phyloP scores from a whole-genome alignment of 2,888 invertebrate genomes.

The Zeuzera pyrina region DNA sequence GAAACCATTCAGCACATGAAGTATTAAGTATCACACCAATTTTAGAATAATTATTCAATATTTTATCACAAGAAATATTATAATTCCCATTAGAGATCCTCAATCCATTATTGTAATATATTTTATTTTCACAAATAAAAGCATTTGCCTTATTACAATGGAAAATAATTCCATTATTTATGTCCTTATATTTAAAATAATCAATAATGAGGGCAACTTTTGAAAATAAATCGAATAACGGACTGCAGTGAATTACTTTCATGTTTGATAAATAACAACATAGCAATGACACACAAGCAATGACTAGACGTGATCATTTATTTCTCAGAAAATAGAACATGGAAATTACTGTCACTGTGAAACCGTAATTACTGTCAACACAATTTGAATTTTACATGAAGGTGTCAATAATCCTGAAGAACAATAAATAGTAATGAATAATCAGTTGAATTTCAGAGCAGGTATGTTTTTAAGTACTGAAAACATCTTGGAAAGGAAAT shows the following conservation, averaged over 20 bases:
- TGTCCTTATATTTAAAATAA: slow-evolving; percentile 38
- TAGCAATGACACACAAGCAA: too few species aligned
- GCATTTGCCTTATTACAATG: slow-evolving; percentile 28
- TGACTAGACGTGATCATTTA: too few species aligned
- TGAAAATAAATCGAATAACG: slow-evolving; percentile 16
- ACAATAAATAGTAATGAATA: not conserved
- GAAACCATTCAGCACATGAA: slow-evolving; percentile 37
- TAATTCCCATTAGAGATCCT: slow-evolving; percentile 16
- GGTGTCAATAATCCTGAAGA: slow-evolving; percentile 1
- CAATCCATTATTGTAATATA: slow-evolving; percentile 23
- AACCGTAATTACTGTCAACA: slow-evolving; percentile 38
- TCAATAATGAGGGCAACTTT: slow-evolving; percentile 28
- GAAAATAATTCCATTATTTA: slow-evolving; percentile 32
- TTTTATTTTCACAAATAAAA: slow-evolving; percentile 24
- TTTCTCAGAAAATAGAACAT: slow-evolving; percentile 21
- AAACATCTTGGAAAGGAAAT: slow-evolving; percentile 89
- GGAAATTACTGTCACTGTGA: slow-evolving; percentile 27
- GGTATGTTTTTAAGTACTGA: slow-evolving; percentile 29
- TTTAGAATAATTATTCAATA: slow-evolving; percentile 21
- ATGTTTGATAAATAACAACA: slow-evolving; percentile 13
- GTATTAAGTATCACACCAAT: slow-evolving; percentile 39
- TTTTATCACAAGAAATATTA: slow-evolving; percentile 11
- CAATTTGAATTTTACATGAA: slow-evolving; percentile 19
- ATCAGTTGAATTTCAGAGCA: not conserved
- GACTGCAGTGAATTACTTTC: slow-evolving; percentile 12